These are phyloP conservation scores for Rhea americana DNA, from an alignment of 2,113 vertebrate genomes.

Conservation along the genomic window DNA sequence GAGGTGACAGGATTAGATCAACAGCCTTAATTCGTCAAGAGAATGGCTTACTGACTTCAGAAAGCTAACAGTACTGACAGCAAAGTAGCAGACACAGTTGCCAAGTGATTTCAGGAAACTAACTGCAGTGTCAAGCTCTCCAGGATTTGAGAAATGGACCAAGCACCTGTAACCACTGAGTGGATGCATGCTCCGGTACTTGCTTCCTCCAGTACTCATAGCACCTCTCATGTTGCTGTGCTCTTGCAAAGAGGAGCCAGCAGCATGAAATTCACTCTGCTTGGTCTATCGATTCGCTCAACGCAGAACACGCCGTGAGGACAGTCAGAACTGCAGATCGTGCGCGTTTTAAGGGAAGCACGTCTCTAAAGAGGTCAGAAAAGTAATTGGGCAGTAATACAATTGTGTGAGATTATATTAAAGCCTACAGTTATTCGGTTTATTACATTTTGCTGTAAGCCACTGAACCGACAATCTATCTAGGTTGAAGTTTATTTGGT, in stretches of 20 bases:
- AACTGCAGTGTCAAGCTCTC: not conserved
- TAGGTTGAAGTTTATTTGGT: conserved; percentile 60
- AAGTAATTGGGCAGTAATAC: conserved; percentile 62
- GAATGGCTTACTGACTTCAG: not conserved
- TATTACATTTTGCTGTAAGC: conserved; percentile 66
- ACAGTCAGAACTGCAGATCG: conserved; percentile 40
- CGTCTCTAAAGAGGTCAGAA: conserved; percentile 65
- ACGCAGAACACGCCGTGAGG: not conserved
- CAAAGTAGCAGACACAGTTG: not conserved
- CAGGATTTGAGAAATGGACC: not conserved
- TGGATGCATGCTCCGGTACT: not conserved
- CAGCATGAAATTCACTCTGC: not conserved
- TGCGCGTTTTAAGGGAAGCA: conserved; percentile 42
- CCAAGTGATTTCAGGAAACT: conserved; percentile 5
- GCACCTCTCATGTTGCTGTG: not conserved
- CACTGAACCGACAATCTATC: conserved; percentile 52
- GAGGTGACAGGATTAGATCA: not conserved
- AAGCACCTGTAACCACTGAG: not conserved
- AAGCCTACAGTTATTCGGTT: conserved; percentile 58
- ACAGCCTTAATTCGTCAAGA: not conserved
- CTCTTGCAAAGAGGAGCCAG: not conserved
- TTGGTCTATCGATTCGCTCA: conserved; percentile 39
- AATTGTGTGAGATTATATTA: conserved; percentile 68
- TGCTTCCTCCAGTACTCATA: not conserved
- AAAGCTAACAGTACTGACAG: not conserved